Conservation (phyloP, 2,113 vertebrate genomes). For the Suncus etruscus region DNA sequence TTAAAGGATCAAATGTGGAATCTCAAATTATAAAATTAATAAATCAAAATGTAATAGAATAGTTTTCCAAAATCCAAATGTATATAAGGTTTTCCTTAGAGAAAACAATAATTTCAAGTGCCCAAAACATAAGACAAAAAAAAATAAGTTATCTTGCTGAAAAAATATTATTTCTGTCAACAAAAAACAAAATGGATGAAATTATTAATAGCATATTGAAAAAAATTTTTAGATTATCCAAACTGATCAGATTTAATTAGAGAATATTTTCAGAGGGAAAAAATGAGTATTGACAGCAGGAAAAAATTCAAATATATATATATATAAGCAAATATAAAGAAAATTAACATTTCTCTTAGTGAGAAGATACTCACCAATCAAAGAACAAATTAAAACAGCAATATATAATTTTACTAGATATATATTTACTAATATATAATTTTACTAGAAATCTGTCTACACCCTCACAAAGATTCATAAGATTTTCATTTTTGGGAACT, state of each 20-base stretch:
- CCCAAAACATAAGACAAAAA: neutral
- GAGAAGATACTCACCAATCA: neutral
- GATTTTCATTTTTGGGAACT: too few species aligned
- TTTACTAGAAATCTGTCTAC: neutral
- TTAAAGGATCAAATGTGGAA: slow-evolving; percentile 3
- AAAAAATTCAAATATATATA: neutral
- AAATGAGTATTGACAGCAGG: neutral
- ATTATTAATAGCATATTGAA: neutral
- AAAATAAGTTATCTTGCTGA: neutral
- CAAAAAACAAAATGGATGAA: neutral
- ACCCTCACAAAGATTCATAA: neutral
- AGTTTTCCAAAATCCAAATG: slow-evolving; percentile 3
- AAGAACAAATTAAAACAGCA: neutral
- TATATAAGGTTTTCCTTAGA: too few species aligned
- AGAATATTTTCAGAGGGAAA: neutral
- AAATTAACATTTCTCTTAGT: neutral
- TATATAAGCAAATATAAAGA: neutral
- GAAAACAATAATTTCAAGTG: too few species aligned
- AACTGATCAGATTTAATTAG: neutral
- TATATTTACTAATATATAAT: too few species aligned
- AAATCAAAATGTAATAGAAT: slow-evolving; percentile 9
- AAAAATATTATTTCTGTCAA: slow-evolving; percentile 12
- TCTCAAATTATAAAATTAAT: slow-evolving; percentile 4
- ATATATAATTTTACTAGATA: neutral
- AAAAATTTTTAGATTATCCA: neutral